Evolutionary conservation across 1,140 invertebrate genomes (phyloP).

Genomic region (Eumeta japonica): DNA sequence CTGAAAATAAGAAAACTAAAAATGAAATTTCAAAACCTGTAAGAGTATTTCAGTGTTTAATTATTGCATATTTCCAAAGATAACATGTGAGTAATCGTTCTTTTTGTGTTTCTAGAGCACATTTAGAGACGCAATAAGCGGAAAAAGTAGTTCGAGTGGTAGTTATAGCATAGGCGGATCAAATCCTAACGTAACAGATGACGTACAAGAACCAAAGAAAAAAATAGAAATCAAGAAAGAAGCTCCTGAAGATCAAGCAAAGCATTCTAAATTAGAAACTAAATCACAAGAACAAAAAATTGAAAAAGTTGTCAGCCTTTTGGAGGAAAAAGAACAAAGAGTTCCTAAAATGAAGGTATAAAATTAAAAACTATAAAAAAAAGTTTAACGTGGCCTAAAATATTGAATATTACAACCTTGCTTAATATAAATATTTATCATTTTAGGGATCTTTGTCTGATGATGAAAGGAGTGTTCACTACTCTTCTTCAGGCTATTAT

Average conservation of each 20-base stretch:
- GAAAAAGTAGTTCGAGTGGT: slow-evolving; percentile 66
- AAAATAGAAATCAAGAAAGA: slow-evolving; percentile 23
- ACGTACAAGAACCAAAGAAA: slow-evolving; percentile 26
- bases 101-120: too few species aligned
- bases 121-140: slow-evolving; percentile 41
- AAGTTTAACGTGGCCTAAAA: too few species aligned
- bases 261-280: slow-evolving; percentile 12
- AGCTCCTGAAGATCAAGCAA: slow-evolving; percentile 26
- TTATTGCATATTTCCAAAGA: too few species aligned
- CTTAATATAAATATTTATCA: slow-evolving; percentile 5
- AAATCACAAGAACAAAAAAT: slow-evolving; percentile 15
- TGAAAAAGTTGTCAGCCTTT: slow-evolving; percentile 15
- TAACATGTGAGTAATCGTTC: too few species aligned
- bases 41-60: too few species aligned
- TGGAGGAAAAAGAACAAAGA: slow-evolving; percentile 31
- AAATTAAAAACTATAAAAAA: too few species aligned
- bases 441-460: slow-evolving; percentile 61
- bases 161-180: slow-evolving; percentile 64
- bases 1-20: slow-evolving; percentile 40
- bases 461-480: slow-evolving; percentile 68
- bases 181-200: slow-evolving; percentile 54
- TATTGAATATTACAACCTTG: too few species aligned
- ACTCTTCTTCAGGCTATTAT: slow-evolving; percentile 77
- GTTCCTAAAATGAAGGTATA: slow-evolving; percentile 42
- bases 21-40: slow-evolving; percentile 28